These are phyloP conservation scores for Oxytorus armatus DNA, from an alignment of 2,888 invertebrate genomes.

Conservation along the genomic window DNA sequence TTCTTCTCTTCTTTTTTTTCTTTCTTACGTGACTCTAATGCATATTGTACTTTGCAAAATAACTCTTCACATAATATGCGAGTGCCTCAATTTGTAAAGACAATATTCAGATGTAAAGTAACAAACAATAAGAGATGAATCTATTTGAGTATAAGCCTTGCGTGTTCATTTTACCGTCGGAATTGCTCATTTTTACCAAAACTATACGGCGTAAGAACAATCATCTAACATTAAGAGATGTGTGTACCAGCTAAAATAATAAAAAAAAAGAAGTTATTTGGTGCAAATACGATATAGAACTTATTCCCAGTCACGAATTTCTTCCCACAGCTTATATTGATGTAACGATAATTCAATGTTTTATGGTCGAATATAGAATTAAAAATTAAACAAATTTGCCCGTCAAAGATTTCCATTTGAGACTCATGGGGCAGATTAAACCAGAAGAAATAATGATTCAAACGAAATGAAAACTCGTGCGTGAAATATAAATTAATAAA, in stretches of 20 bases:
- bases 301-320: too few relatives aligned
- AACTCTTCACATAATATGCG: slow-evolving; percentile 74
- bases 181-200: slow-evolving; percentile 64
- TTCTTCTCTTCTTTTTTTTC: slow-evolving; percentile 46
- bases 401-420: too few relatives aligned
- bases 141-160: slow-evolving; percentile 65
- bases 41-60: slow-evolving; percentile 75
- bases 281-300: too few relatives aligned
- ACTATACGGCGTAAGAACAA: slow-evolving; percentile 56
- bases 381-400: too few relatives aligned
- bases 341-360: too few relatives aligned
- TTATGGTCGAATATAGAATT: too few relatives aligned
- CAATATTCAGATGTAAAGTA: slow-evolving; percentile 81
- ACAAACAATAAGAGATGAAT: slow-evolving; percentile 74
- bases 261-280: slow-evolving; percentile 53
- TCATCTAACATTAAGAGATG: slow-evolving; percentile 42
- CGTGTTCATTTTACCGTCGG: slow-evolving; percentile 61
- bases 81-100: slow-evolving; percentile 84
- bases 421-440: too few relatives aligned
- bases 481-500: too few relatives aligned
- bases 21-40: slow-evolving; percentile 73
- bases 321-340: too few relatives aligned
- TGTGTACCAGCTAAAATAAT: slow-evolving; percentile 63
- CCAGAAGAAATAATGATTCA: too few relatives aligned
- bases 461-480: too few relatives aligned